These are phyloP conservation scores for Prunella fulvescens DNA, from an alignment of 2,113 vertebrate species.

Conservation along the genomic window DNA sequence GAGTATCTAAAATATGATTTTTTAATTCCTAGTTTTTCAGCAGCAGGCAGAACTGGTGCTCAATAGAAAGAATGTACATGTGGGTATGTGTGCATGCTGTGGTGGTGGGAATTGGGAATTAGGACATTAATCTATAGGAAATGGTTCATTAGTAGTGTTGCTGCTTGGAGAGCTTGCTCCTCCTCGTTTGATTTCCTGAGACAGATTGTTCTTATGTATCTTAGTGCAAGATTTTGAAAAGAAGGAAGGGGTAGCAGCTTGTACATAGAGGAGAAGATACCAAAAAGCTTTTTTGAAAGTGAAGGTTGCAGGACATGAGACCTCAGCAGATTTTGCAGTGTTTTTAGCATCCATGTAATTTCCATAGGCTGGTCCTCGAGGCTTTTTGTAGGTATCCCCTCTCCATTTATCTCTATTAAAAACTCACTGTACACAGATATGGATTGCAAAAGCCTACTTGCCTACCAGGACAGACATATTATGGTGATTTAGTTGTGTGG, in stretches of 20 bases:
- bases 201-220: not conserved
- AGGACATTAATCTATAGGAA: not conserved
- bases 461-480: not conserved
- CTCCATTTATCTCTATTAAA: not conserved
- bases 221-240: not conserved
- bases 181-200: not conserved
- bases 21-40: not conserved
- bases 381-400: not conserved
- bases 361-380: not conserved
- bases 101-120: not conserved
- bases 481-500: not conserved
- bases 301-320: not conserved
- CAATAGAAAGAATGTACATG: accelerated
- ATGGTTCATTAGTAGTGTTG: not conserved
- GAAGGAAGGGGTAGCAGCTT: not conserved
- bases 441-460: not conserved
- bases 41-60: not conserved
- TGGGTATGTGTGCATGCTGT: not conserved
- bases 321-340: not conserved
- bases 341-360: not conserved
- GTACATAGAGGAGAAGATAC: not conserved
- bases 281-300: not conserved
- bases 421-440: not conserved
- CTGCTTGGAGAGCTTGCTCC: not conserved
- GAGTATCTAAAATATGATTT: not conserved